Evolutionary conservation across 2,888 invertebrate genomes (phyloP).

Genomic region (Arctia plantaginis): DNA sequence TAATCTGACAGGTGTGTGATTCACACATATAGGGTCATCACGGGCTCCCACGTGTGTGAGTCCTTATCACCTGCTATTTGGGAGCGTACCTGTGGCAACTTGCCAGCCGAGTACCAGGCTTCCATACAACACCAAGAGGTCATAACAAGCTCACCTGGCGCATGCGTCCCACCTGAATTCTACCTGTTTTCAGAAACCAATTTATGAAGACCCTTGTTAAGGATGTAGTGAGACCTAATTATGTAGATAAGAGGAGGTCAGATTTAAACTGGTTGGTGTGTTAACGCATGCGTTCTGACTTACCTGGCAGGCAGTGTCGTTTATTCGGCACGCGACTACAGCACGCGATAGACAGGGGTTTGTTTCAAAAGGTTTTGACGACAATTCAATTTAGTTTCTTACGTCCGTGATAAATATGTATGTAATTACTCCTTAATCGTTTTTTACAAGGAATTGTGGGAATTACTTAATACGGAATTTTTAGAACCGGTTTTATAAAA

Average conservation of each 20-base stretch:
- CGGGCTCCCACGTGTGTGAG: slow-evolving; percentile 66
- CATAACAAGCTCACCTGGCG: slow-evolving; percentile 71
- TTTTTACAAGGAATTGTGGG: not conserved
- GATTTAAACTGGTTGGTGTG: slow-evolving; percentile 47
- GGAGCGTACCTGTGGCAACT: slow-evolving; percentile 86
- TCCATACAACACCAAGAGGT: slow-evolving; percentile 66
- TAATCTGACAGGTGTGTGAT: slow-evolving; percentile 32
- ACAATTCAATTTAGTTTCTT: not conserved
- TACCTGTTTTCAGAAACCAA: slow-evolving; percentile 71
- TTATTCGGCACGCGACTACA: slow-evolving; percentile 61
- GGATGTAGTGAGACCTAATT: slow-evolving; percentile 25
- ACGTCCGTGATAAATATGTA: not conserved
- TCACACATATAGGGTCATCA: slow-evolving; percentile 62
- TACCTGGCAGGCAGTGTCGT: slow-evolving; percentile 53
- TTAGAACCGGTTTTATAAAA: not conserved
- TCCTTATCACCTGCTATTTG: slow-evolving; percentile 72
- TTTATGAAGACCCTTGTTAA: slow-evolving; percentile 52
- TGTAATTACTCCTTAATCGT: not conserved
- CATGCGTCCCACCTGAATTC: slow-evolving; percentile 81
- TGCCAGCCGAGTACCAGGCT: slow-evolving; percentile 85
- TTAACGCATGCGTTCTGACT: slow-evolving; percentile 62
- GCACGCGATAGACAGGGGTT: slow-evolving; percentile 39
- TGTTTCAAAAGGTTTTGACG: not conserved
- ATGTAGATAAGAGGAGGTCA: slow-evolving; percentile 48
- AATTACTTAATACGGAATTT: not conserved